phyloP scores from a whole-genome alignment of 2,797 vertebrate species.

The Tiaroga cobitis region DNA sequence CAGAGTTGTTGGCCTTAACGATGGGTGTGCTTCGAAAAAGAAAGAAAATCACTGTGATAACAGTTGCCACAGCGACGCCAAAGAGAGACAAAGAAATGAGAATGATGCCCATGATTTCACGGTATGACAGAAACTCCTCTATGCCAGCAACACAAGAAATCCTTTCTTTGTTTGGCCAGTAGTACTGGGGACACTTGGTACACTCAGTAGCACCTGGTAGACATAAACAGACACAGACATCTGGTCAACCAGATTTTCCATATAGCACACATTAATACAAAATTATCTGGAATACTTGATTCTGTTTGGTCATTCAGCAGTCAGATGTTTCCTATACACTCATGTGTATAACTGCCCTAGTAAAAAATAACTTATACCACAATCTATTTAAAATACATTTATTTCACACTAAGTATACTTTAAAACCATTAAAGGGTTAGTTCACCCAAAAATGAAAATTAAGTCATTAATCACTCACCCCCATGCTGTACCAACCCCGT shows the following conservation, averaged over 20 bases:
- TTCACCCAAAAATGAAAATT: too few relatives aligned
- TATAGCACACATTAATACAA: neutral
- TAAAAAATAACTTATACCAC: too few relatives aligned
- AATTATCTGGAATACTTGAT: neutral
- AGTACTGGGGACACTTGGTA: constrained; percentile 72
- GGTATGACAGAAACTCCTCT: constrained; percentile 77
- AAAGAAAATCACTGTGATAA: constrained; percentile 70
- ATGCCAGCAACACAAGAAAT: constrained; percentile 71
- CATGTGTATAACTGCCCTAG: neutral
- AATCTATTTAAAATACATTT: too few relatives aligned
- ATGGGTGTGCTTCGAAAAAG: constrained; percentile 74
- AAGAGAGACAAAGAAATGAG: constrained; percentile 69
- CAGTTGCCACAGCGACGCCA: constrained; percentile 69
- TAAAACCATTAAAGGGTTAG: too few relatives aligned
- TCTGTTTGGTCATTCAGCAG: neutral
- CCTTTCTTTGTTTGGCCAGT: constrained; percentile 75
- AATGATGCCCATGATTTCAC: constrained; percentile 76
- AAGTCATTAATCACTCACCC: too few relatives aligned
- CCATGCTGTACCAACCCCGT: too few relatives aligned
- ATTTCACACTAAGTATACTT: too few relatives aligned
- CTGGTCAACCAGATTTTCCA: neutral
- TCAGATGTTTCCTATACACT: neutral
- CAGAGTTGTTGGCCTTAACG: constrained; percentile 80
- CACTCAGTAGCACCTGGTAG: constrained; percentile 74
- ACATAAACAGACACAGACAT: neutral